phyloP scores from a whole-genome alignment of 2,113 vertebrate genomes.

The Ahaetulla prasina region DNA sequence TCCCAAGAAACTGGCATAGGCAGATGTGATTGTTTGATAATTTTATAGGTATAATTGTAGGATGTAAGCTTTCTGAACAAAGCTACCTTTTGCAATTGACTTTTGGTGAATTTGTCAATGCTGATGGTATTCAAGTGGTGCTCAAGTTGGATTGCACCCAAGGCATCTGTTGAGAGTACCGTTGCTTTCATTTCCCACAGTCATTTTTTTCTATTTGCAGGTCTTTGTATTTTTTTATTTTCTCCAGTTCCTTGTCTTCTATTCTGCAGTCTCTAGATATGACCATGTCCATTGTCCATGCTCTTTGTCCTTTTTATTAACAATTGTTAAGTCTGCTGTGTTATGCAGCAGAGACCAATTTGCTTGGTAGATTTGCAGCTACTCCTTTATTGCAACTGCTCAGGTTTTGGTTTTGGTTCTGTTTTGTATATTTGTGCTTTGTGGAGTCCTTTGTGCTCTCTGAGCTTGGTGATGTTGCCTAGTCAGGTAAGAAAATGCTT shows the following conservation, averaged over 20 bases:
- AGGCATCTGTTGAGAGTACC: neutral
- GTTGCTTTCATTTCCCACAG: neutral
- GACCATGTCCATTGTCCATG: neutral
- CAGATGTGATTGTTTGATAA: neutral
- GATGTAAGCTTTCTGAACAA: too few species aligned
- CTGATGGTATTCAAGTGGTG: neutral
- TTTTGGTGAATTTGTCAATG: too few species aligned
- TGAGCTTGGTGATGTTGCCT: neutral
- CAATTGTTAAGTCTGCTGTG: neutral
- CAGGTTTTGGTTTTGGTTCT: neutral
- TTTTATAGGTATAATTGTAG: too few species aligned
- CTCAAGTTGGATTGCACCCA: neutral
- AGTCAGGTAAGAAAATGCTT: neutral
- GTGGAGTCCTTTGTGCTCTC: neutral
- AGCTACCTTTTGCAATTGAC: too few species aligned
- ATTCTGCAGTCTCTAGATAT: neutral
- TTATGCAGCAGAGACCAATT: neutral
- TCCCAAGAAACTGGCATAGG: neutral
- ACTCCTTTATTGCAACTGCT: neutral
- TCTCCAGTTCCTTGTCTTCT: neutral
- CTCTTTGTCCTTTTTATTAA: neutral
- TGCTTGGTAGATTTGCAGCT: neutral
- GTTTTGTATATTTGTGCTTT: neutral
- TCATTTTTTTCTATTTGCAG: neutral
- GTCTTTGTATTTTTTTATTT: neutral